phyloP scores from a whole-genome alignment of 2,888 invertebrate species.

The Conistra vaccinii region DNA sequence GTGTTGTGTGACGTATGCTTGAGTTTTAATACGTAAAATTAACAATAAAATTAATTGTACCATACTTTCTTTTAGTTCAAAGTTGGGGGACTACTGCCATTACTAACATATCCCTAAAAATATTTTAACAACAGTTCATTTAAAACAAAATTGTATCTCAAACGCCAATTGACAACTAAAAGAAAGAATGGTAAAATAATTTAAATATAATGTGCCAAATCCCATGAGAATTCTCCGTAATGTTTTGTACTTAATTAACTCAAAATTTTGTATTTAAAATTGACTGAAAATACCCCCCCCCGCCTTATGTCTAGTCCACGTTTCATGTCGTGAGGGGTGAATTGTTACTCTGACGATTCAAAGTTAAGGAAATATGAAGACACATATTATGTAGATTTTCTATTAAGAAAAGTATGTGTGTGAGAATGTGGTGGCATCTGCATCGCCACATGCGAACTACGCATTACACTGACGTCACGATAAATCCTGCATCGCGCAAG shows the following conservation, averaged over 20 bases:
- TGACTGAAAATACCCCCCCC: slow-evolving; percentile 70
- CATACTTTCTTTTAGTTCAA: slow-evolving; percentile 25
- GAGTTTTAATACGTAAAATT: slow-evolving; percentile 62
- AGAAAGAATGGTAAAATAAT: slow-evolving; percentile 29
- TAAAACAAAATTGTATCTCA: background rate
- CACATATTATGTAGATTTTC: background rate
- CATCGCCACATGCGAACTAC: too few relatives aligned
- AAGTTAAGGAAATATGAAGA: background rate
- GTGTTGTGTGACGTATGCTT: slow-evolving; percentile 59
- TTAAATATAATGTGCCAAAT: slow-evolving; percentile 73
- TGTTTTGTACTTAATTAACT: slow-evolving; percentile 51
- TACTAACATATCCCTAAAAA: slow-evolving; percentile 21
- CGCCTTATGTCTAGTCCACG: slow-evolving; percentile 75
- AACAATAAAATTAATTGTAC: slow-evolving; percentile 10
- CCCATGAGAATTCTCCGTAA: slow-evolving; percentile 64
- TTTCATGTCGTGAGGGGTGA: slow-evolving; percentile 45
- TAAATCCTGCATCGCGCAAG: too few relatives aligned
- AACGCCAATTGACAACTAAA: slow-evolving; percentile 19
- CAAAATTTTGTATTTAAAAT: slow-evolving; percentile 56
- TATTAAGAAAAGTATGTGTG: background rate
- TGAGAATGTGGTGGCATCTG: too few relatives aligned
- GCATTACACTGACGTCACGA: too few relatives aligned
- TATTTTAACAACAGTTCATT: background rate
- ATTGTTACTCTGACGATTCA: slow-evolving; percentile 19
- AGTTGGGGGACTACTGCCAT: slow-evolving; percentile 23